phyloP scores from a whole-genome alignment of 2,888 invertebrate species.

The Drosophila mercatorum region DNA sequence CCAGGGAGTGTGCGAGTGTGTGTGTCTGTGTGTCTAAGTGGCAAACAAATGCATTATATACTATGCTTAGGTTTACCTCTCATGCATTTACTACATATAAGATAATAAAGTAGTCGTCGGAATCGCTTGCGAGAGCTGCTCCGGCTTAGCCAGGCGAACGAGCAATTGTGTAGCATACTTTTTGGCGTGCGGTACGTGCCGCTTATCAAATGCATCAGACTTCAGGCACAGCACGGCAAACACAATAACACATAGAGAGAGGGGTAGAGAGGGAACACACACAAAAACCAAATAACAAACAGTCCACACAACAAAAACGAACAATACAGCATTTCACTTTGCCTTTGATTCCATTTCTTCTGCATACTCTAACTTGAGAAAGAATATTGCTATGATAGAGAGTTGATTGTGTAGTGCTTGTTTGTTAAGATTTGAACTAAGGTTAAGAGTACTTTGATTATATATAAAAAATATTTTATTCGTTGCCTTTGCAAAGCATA shows the following conservation, averaged over 20 bases:
- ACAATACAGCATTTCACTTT: constrained; percentile 25
- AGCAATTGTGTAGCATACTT: constrained; percentile 55
- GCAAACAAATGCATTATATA: constrained; percentile 69
- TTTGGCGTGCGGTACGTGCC: constrained; percentile 72
- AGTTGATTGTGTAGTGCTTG: not conserved
- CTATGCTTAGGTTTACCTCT: constrained; percentile 27
- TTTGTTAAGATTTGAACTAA: not conserved
- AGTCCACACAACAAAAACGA: constrained; percentile 25
- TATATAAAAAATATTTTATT: too few species aligned
- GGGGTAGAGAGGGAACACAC: not conserved
- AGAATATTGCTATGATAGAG: too few species aligned
- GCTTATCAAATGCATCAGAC: constrained; percentile 77
- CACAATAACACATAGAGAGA: constrained; percentile 12
- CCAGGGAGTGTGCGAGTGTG: constrained; percentile 16
- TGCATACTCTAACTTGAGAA: constrained; percentile 19
- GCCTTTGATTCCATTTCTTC: constrained; percentile 29
- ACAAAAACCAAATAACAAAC: constrained; percentile 21
- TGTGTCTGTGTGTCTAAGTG: constrained; percentile 49
- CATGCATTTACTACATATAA: constrained; percentile 35
- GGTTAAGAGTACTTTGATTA: too few species aligned
- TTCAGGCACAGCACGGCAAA: constrained; percentile 50
- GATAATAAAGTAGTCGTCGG: constrained; percentile 69
- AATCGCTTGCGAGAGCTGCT: constrained; percentile 52
- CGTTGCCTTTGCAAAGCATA: too few species aligned
- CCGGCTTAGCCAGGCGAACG: constrained; percentile 44